A percentile compares a stretch with the other conserved stretches of the same genome.
These are phyloP conservation scores for Osmerus mordax DNA, from an alignment of 2,113 vertebrate species.

Conservation along the genomic window DNA sequence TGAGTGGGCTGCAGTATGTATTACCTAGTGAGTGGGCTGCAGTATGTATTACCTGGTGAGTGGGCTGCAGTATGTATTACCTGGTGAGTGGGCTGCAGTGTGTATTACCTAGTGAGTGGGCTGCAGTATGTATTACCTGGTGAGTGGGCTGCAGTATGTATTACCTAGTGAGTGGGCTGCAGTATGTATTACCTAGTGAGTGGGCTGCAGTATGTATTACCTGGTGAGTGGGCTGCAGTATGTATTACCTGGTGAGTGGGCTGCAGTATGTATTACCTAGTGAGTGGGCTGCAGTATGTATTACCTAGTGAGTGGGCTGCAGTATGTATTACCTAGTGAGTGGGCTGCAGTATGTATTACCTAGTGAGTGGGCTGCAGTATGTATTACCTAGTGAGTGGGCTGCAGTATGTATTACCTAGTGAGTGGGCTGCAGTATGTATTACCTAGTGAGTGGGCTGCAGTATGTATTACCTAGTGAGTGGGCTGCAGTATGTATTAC, in stretches of 20 bases:
- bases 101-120: no score
- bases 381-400: no score
- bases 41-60: constrained; percentile 77
- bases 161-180: not conserved
- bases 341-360: constrained; percentile 73
- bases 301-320: not conserved
- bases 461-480: constrained; percentile 77
- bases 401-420: no score
- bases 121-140: no score
- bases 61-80: constrained; percentile 73
- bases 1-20: not conserved
- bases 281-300: not conserved
- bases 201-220: constrained; percentile 73
- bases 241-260: no score
- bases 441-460: not conserved
- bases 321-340: constrained; percentile 77
- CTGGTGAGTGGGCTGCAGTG: no score
- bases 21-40: not conserved
- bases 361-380: no score
- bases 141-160: not conserved
- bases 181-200: constrained; percentile 77
- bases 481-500: constrained; percentile 73
- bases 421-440: not conserved
- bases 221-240: no score
- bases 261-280: no score